Evolutionary conservation across 2,113 vertebrate genomes (phyloP).

Genomic region (Eira barbara): DNA sequence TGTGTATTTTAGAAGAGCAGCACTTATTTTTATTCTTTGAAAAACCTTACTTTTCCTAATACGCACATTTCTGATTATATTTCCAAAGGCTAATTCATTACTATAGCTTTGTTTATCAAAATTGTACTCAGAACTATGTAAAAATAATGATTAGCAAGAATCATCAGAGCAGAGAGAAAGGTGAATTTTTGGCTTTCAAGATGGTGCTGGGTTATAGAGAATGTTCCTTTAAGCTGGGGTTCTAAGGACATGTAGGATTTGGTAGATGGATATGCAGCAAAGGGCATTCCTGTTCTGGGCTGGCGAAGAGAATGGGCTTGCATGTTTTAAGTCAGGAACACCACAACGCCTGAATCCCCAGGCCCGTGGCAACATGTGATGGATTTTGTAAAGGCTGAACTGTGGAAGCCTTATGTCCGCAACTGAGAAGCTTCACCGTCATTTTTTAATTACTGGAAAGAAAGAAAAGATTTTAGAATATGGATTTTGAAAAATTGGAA

Average conservation of each 20-base stretch:
- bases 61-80: neutral
- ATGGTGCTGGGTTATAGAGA: neutral
- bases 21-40: neutral
- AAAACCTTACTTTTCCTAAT: neutral
- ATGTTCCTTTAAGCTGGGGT: neutral
- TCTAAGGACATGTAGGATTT: neutral
- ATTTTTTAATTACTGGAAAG: neutral
- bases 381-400: neutral
- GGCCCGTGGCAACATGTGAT: accelerated
- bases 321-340: neutral
- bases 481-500: neutral
- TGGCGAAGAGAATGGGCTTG: neutral
- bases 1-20: neutral
- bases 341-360: accelerated
- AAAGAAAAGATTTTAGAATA: neutral
- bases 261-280: neutral
- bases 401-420: neutral
- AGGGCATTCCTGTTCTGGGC: neutral
- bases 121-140: neutral
- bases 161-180: neutral
- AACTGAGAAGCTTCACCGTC: neutral
- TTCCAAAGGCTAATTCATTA: neutral
- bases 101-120: neutral
- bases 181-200: neutral
- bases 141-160: neutral